Evolutionary conservation across 2,797 vertebrate genomes (phyloP).

Genomic region (Periophthalmus magnuspinnatus): DNA sequence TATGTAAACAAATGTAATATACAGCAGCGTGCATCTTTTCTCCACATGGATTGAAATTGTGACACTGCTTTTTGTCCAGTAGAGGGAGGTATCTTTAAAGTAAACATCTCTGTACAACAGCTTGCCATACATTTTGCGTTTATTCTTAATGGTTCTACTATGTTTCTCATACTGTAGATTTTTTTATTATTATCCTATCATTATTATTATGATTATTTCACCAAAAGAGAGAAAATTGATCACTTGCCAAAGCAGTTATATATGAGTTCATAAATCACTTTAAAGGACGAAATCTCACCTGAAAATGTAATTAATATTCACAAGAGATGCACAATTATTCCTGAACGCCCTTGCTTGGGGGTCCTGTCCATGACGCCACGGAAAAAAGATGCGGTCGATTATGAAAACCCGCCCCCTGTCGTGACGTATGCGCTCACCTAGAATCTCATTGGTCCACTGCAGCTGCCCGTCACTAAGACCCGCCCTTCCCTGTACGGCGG

Average conservation of each 20-base stretch:
- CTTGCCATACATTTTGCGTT: neutral
- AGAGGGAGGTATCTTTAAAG: slow-evolving; percentile 41
- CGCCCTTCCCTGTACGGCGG: slow-evolving; percentile 33
- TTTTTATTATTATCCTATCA: too few species aligned
- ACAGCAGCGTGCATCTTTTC: neutral
- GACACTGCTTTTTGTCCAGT: slow-evolving; percentile 26
- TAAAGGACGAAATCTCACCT: neutral
- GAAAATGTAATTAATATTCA: neutral
- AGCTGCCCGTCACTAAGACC: slow-evolving; percentile 17
- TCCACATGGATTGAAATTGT: slow-evolving; percentile 1
- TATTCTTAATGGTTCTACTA: too few species aligned
- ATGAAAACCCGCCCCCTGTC: slow-evolving; percentile 24
- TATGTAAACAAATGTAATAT: neutral
- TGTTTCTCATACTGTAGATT: neutral
- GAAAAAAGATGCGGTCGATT: slow-evolving; percentile 42
- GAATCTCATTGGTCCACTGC: neutral
- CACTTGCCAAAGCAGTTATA: neutral
- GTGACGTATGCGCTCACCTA: neutral
- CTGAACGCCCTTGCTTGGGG: slow-evolving; percentile 26
- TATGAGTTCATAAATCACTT: neutral
- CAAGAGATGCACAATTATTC: neutral
- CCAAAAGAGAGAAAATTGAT: neutral
- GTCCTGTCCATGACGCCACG: slow-evolving; percentile 43
- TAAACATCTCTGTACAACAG: neutral
- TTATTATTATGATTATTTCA: neutral